Percentiles rank a stretch among this genome's conserved stretches.
Conservation (phyloP, 2,888 invertebrate species). For the Melanostoma mellinum region DNA sequence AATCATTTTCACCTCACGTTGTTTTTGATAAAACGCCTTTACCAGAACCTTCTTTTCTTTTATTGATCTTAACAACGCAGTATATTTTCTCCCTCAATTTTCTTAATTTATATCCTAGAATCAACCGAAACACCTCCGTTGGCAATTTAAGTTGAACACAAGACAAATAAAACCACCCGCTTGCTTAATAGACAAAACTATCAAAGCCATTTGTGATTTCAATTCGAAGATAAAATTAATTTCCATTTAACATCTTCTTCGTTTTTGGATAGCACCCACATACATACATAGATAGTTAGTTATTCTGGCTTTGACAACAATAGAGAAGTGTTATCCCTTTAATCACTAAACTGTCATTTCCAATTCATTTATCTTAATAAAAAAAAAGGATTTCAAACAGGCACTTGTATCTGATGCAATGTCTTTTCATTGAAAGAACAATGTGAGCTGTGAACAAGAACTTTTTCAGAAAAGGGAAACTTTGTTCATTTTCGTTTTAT, state of each 20-base stretch:
- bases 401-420: not conserved
- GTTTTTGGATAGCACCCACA: not conserved
- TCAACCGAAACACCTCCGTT: constrained; percentile 4
- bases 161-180: constrained; percentile 9
- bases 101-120: not conserved
- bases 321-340: constrained; percentile 23
- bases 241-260: constrained; percentile 5
- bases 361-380: constrained; percentile 25
- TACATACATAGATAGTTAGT: not conserved
- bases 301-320: constrained; percentile 1
- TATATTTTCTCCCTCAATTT: not conserved
- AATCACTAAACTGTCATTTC: constrained; percentile 46
- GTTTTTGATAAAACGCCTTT: too few species aligned
- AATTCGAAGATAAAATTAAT: not conserved
- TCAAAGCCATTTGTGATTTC: constrained; percentile 10
- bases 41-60: too few species aligned
- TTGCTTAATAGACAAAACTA: not conserved
- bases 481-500: too few species aligned
- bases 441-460: not conserved
- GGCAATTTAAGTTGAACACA: not conserved
- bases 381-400: not conserved
- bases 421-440: not conserved
- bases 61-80: too few species aligned
- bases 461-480: too few species aligned
- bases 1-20: too few species aligned